A percentile compares a stretch with the other conserved stretches of the same genome.
Conservation (phyloP, 2,797 vertebrate species). For the Nasua narica region DNA sequence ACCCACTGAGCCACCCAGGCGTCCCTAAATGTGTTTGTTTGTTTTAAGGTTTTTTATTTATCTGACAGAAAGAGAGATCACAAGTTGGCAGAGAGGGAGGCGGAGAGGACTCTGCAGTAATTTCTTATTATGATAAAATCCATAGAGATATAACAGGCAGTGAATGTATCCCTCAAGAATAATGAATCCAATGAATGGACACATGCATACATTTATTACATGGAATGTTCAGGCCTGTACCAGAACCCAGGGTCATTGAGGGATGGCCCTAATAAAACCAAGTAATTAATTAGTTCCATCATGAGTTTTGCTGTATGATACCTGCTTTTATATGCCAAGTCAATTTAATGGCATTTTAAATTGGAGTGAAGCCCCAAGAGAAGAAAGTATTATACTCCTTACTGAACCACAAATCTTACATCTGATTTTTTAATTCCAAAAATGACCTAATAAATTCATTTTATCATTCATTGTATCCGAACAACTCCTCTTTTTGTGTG, state of each 20-base stretch:
- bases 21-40: no score
- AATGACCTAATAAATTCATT: conserved; percentile 78
- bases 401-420: conserved; percentile 67
- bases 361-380: conserved; percentile 71
- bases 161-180: conserved; percentile 58
- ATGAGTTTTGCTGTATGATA: conserved; percentile 77
- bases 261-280: conserved; percentile 61
- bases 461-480: conserved; percentile 75
- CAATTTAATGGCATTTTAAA: conserved; percentile 79
- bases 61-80: no score
- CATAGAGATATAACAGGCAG: conserved; percentile 34
- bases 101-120: neutral
- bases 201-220: neutral
- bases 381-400: conserved; percentile 33
- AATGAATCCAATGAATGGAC: conserved; percentile 62
- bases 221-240: conserved; percentile 24
- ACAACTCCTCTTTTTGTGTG: conserved; percentile 53
- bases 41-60: no score
- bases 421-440: conserved; percentile 76
- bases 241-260: conserved; percentile 56
- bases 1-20: neutral
- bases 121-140: conserved; percentile 67
- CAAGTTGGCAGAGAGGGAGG: no score
- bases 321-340: conserved; percentile 72
- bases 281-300: conserved; percentile 76